A percentile compares a stretch with the other conserved stretches of the same genome.
These are phyloP conservation scores for Neoniphon sammara DNA, from an alignment of 2,797 vertebrate genomes.

Conservation along the genomic window DNA sequence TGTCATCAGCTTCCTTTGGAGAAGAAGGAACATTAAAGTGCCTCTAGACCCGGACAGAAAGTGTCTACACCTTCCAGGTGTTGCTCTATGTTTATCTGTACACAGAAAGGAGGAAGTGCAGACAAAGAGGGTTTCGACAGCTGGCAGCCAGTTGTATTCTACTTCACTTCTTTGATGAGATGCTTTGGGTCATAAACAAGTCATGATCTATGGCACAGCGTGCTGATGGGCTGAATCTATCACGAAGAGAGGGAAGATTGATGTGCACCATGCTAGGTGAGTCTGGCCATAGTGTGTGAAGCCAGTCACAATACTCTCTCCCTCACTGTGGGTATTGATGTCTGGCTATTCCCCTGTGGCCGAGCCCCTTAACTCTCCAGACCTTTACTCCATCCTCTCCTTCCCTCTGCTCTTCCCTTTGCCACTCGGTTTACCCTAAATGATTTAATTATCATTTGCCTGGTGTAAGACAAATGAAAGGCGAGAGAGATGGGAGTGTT, in stretches of 20 bases:
- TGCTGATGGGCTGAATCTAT: slow-evolving; percentile 65
- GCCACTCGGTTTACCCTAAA: slow-evolving; percentile 91
- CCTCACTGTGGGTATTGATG: slow-evolving; percentile 81
- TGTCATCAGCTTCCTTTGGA: slow-evolving; percentile 73
- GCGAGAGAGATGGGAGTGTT: slow-evolving; percentile 88
- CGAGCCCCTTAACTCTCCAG: slow-evolving; percentile 81
- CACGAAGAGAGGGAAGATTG: slow-evolving; percentile 55
- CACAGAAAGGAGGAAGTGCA: slow-evolving; percentile 38
- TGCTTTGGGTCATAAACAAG: slow-evolving; percentile 64
- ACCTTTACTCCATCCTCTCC: slow-evolving; percentile 61
- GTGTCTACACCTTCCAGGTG: slow-evolving; percentile 61
- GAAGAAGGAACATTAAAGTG: slow-evolving; percentile 58
- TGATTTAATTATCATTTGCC: slow-evolving; percentile 97
- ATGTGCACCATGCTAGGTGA: slow-evolving; percentile 72
- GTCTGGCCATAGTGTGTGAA: slow-evolving; percentile 83
- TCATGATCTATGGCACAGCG: slow-evolving; percentile 51
- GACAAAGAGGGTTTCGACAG: slow-evolving; percentile 44
- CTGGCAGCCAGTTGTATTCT: slow-evolving; percentile 66
- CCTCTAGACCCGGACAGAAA: slow-evolving; percentile 44
- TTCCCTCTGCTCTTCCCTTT: slow-evolving; percentile 67
- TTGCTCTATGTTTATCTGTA: slow-evolving; percentile 45
- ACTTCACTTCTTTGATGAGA: slow-evolving; percentile 64
- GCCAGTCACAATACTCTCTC: slow-evolving; percentile 80
- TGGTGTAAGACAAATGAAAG: slow-evolving; percentile 96
- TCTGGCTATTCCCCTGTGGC: slow-evolving; percentile 75